A percentile compares a stretch with the other conserved stretches of the same genome.
Evolutionary conservation across 2,888 invertebrate species (phyloP).

Genomic region (Stenurella melanura): DNA sequence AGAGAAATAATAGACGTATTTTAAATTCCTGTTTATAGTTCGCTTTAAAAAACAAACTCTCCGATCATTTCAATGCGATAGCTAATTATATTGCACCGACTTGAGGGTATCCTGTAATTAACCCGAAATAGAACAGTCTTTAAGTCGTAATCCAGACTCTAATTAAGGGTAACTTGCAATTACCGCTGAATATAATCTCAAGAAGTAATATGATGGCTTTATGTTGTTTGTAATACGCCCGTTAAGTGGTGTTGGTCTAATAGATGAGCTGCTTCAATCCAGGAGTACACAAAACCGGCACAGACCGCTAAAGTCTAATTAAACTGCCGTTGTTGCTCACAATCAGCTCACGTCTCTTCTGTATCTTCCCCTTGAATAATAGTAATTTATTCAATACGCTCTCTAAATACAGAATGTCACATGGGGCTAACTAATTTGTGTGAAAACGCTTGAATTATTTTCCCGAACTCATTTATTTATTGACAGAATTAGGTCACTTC

Average conservation of each 20-base stretch:
- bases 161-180: conserved; percentile 33
- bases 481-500: too few relatives aligned
- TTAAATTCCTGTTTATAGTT: too few relatives aligned
- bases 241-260: conserved; percentile 15
- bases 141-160: conserved; percentile 20
- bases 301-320: conserved; percentile 19
- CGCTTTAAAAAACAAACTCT: too few relatives aligned
- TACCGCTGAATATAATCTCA: conserved; percentile 26
- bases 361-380: not conserved
- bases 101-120: conserved; percentile 9
- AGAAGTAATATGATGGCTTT: conserved; percentile 24
- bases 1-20: too few relatives aligned
- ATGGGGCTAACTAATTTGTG: not conserved
- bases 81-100: not conserved
- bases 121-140: conserved; percentile 16
- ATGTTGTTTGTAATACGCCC: conserved; percentile 21
- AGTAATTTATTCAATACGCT: not conserved
- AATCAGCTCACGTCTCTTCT: conserved; percentile 2
- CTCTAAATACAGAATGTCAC: not conserved
- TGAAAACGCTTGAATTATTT: not conserved
- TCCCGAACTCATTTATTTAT: not conserved
- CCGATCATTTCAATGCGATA: not conserved
- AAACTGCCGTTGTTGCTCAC: conserved; percentile 18
- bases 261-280: conserved; percentile 29
- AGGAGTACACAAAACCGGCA: conserved; percentile 13